Evolutionary conservation across 2,113 vertebrate genomes (phyloP).

Genomic region (Psilopogon haemacephalus): DNA sequence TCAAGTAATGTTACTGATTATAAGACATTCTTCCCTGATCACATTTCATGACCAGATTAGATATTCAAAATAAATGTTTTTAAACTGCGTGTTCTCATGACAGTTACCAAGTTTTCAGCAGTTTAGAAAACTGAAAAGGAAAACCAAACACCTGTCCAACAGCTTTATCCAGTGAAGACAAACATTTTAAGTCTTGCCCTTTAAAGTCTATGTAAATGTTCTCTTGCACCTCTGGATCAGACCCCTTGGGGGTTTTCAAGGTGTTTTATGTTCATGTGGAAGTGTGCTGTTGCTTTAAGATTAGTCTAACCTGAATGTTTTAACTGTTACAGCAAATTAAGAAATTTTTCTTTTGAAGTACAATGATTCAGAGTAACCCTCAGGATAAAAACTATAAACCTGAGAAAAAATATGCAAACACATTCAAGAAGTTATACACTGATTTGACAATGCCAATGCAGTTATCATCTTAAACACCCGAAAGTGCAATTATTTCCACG

Average conservation of each 20-base stretch:
- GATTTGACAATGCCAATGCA: background rate
- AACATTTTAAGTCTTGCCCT: background rate
- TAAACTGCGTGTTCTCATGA: background rate
- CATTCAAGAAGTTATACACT: background rate
- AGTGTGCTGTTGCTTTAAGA: background rate
- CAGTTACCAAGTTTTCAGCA: background rate
- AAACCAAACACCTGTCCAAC: background rate
- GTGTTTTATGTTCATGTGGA: background rate
- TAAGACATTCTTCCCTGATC: background rate
- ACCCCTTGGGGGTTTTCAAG: background rate
- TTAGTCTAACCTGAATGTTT: background rate
- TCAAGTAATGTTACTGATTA: background rate
- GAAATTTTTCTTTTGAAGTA: background rate
- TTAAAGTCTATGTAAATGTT: background rate
- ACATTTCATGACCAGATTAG: background rate
- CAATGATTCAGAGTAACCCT: background rate
- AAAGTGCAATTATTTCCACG: background rate
- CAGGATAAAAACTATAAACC: background rate
- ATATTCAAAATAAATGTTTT: background rate
- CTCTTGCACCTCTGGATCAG: constrained; percentile 24
- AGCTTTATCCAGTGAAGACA: background rate
- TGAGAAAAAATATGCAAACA: background rate
- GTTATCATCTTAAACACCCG: background rate
- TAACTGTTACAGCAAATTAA: background rate
- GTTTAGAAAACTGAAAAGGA: background rate